These are phyloP conservation scores for Anabacerthia variegaticeps DNA, from an alignment of 2,797 vertebrate genomes.

Conservation along the genomic window DNA sequence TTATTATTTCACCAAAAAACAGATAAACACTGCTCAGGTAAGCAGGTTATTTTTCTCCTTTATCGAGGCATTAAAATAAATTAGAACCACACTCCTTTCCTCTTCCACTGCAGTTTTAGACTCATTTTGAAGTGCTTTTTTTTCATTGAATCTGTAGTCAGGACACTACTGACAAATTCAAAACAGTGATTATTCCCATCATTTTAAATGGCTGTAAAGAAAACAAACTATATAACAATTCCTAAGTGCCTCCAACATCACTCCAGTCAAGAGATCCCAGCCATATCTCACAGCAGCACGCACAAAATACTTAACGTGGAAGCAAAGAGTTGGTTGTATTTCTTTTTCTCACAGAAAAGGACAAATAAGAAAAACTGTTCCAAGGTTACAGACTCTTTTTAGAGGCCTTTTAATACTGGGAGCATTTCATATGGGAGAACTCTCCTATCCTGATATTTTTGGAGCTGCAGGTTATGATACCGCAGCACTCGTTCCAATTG, in stretches of 20 bases:
- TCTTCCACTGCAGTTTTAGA: background rate
- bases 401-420: background rate
- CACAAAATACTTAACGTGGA: background rate
- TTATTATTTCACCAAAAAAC: background rate
- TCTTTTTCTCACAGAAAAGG: background rate
- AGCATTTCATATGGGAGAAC: background rate
- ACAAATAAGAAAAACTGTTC: background rate
- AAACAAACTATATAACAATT: background rate
- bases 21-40: background rate
- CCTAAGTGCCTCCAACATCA: background rate
- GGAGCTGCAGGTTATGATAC: background rate
- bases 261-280: background rate
- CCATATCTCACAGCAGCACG: background rate
- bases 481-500: background rate
- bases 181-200: background rate
- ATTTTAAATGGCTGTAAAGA: background rate
- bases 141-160: background rate
- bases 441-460: background rate
- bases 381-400: background rate
- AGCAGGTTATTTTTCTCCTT: background rate
- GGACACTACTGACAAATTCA: background rate
- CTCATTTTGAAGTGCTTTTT: background rate
- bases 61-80: background rate
- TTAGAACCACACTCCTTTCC: background rate
- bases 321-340: background rate